Evolutionary conservation across 2,797 vertebrate species (phyloP).

Genomic region (Protonibea diacanthus): DNA sequence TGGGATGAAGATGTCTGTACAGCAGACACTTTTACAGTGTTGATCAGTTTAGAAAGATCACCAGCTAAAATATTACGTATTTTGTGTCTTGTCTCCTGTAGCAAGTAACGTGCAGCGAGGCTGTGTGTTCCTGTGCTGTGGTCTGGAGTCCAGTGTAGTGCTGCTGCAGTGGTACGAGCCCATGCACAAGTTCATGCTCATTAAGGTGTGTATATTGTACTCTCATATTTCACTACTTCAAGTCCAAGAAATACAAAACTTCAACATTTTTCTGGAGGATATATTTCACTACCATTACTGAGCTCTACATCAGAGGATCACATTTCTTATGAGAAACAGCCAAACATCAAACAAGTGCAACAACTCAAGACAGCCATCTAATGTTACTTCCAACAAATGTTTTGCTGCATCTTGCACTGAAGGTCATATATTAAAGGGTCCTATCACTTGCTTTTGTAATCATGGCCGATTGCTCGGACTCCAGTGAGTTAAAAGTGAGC

Average conservation of each 20-base stretch:
- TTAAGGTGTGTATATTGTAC: conserved; percentile 85
- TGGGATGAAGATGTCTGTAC: background rate
- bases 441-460: too few relatives aligned
- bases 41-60: background rate
- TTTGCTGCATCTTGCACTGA: background rate
- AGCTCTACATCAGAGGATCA: background rate
- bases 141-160: conserved; percentile 89
- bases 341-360: too few relatives aligned
- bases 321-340: too few relatives aligned
- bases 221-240: background rate
- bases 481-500: background rate
- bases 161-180: conserved; percentile 96
- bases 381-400: too few relatives aligned
- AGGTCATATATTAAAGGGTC: background rate
- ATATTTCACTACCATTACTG: background rate
- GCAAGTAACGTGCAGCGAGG: conserved; percentile 78
- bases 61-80: background rate
- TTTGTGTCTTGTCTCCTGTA: conserved; percentile 47
- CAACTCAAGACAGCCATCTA: too few relatives aligned
- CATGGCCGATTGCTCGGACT: too few relatives aligned
- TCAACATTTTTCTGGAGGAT: background rate
- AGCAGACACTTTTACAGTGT: background rate
- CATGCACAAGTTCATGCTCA: conserved; percentile 95
- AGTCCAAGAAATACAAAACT: background rate
- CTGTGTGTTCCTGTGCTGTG: conserved; percentile 90